Percentiles rank a stretch among this genome's conserved stretches.
Evolutionary conservation across 1,140 invertebrate genomes (phyloP).

Genomic region (Mycetomoellerius zeteki): DNA sequence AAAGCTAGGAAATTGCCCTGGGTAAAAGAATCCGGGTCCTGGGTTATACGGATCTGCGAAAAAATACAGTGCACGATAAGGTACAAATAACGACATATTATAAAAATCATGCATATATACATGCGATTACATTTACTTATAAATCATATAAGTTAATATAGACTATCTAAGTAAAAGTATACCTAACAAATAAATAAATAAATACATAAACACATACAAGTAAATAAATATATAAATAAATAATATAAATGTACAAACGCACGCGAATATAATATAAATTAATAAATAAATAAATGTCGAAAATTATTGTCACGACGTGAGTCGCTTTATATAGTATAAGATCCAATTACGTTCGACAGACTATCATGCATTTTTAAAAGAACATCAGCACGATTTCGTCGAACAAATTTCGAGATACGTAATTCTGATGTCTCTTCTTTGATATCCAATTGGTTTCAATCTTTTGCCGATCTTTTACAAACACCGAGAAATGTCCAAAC

Average conservation of each 20-base stretch:
- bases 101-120: slow-evolving; percentile 36
- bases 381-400: slow-evolving; percentile 3
- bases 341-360: neutral
- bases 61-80: slow-evolving; percentile 1
- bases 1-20: slow-evolving; percentile 57
- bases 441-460: slow-evolving; percentile 25
- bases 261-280: slow-evolving; percentile 20
- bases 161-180: neutral
- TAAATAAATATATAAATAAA: slow-evolving; percentile 16
- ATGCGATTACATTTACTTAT: slow-evolving; percentile 32
- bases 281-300: slow-evolving; percentile 27
- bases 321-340: neutral
- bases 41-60: slow-evolving; percentile 50
- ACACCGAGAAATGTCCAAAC: slow-evolving; percentile 32
- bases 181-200: slow-evolving; percentile 32
- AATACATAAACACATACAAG: neutral
- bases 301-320: slow-evolving; percentile 26
- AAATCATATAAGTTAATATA: neutral
- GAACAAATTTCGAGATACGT: slow-evolving; percentile 14
- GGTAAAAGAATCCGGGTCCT: slow-evolving; percentile 32
- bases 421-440: slow-evolving; percentile 16
- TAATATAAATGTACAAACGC: slow-evolving; percentile 26
- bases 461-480: slow-evolving; percentile 14
- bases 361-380: slow-evolving; percentile 34
- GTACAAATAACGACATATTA: neutral